Percentiles rank a stretch among this genome's conserved stretches.
Evolutionary conservation across 2,797 vertebrate species (phyloP).

Genomic region (Atherinosoma microstoma): DNA sequence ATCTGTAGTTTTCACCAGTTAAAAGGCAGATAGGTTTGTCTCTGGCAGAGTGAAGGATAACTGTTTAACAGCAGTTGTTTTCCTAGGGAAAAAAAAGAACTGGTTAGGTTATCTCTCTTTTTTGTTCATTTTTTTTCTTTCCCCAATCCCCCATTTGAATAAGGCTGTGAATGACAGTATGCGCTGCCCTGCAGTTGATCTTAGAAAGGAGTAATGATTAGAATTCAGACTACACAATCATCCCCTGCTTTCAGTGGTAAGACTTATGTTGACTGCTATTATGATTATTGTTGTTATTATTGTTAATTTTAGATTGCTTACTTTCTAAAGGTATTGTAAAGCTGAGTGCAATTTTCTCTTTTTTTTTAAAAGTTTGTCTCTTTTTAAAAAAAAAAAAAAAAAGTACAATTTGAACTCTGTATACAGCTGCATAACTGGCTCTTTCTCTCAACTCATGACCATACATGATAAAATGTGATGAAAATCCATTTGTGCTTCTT

Average conservation of each 20-base stretch:
- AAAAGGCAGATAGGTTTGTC: slow-evolving; percentile 30
- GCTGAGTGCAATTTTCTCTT: slow-evolving; percentile 72
- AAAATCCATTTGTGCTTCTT: slow-evolving; percentile 55
- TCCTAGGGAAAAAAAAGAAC: slow-evolving; percentile 19
- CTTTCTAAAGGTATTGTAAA: slow-evolving; percentile 80
- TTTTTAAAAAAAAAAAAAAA: slow-evolving; percentile 49
- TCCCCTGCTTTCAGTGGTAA: slow-evolving; percentile 77
- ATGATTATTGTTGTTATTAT: slow-evolving; percentile 78
- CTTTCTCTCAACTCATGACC: slow-evolving; percentile 80
- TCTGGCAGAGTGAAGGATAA: slow-evolving; percentile 46
- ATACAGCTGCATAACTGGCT: slow-evolving; percentile 82
- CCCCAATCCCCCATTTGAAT: background rate
- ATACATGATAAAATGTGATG: slow-evolving; percentile 83
- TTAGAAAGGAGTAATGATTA: slow-evolving; percentile 61
- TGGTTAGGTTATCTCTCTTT: background rate
- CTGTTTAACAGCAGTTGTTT: slow-evolving; percentile 68
- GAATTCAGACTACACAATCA: slow-evolving; percentile 79
- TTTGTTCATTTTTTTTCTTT: background rate
- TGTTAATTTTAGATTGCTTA: slow-evolving; percentile 82
- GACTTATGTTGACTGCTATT: slow-evolving; percentile 74
- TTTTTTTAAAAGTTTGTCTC: slow-evolving; percentile 54
- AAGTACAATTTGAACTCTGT: slow-evolving; percentile 71
- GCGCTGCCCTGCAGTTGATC: slow-evolving; percentile 25
- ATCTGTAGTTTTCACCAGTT: slow-evolving; percentile 14
- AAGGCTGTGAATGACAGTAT: slow-evolving; percentile 10